These are phyloP conservation scores for Brachyhypopomus occidentalis DNA, from an alignment of 2,113 vertebrate species.

Conservation along the genomic window DNA sequence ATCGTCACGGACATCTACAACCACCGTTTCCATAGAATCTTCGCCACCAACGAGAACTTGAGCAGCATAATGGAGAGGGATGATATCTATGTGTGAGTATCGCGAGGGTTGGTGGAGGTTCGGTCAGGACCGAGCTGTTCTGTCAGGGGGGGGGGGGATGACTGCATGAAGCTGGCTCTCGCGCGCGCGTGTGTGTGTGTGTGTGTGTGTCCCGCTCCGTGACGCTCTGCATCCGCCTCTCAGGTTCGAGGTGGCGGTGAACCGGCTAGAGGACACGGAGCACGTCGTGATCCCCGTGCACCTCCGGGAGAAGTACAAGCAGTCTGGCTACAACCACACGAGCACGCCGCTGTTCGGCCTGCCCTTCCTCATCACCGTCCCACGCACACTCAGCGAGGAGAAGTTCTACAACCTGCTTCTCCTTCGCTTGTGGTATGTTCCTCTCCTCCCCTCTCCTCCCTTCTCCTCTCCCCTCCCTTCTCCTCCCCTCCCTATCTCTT, in stretches of 20 bases:
- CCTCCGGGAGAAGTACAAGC: slow-evolving; percentile 93
- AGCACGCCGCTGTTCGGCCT: slow-evolving; percentile 92
- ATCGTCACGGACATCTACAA: slow-evolving; percentile 99
- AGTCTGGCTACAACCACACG: slow-evolving; percentile 93
- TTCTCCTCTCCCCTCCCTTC: slow-evolving; percentile 70
- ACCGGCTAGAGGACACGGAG: slow-evolving; percentile 90
- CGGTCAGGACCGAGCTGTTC: too few relatives aligned
- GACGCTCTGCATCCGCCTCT: not conserved
- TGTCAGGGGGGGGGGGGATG: too few relatives aligned
- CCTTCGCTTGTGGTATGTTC: slow-evolving; percentile 86
- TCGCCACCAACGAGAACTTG: slow-evolving; percentile 94
- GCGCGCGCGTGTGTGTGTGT: too few relatives aligned
- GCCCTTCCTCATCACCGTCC: slow-evolving; percentile 94
- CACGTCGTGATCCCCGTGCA: slow-evolving; percentile 96
- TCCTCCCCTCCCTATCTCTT: not conserved
- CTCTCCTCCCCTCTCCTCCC: slow-evolving; percentile 31
- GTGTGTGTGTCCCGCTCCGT: too few relatives aligned
- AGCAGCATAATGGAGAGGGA: slow-evolving; percentile 99
- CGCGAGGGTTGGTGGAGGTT: too few relatives aligned
- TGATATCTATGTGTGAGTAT: slow-evolving; percentile 97
- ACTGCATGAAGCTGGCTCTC: too few relatives aligned
- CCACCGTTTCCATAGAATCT: slow-evolving; percentile 98
- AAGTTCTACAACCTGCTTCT: slow-evolving; percentile 96
- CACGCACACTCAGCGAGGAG: slow-evolving; percentile 92
- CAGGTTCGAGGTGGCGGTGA: slow-evolving; percentile 86